Evolutionary conservation across 2,113 vertebrate genomes (phyloP), one percentile per base, ranked within the genome.

Genomic region (Suncus etruscus): DNA sequence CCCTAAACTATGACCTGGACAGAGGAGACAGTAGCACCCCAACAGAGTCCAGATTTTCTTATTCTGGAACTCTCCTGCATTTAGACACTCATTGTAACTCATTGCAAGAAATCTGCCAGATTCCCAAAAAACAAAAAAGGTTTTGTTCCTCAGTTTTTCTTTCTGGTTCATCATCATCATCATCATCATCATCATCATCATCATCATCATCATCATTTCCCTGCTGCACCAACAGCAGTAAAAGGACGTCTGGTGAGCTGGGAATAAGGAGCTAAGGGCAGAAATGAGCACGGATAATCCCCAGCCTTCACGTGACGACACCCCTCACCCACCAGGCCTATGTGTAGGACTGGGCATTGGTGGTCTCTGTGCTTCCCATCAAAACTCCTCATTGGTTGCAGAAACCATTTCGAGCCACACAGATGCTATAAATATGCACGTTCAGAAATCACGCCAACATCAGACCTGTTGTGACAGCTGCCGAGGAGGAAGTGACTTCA

Each of bases 261-360:
- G 90, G 93, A 93, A 81, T 94, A 89, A 95, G 82, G 86, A 29
- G 15, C 89, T 96, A 94, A 95, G 87, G 94, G 90, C n/a, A 54
- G 74, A 69, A 87, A 39, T 93, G 27, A 76, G 68, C 90, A 87
- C 95, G 5, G 95, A 94, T 89, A 27, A 65, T 94, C 95, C 90
- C 68, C 0, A 10, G 65, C 12, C 77, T 93, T 86, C 50, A 7
- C 18, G 95, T 20, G 50, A 74, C 85, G 79, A 77, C 39, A 39
- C 39, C 39, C 39, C 39, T 39, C 5, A 39, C 10, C 75, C 22
- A 29, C 95, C 66, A 76, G 66, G 51, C 25, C 86, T 94, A 39
- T 83, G 70, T 54, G 72, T 84, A 66, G 32, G 5, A 0, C 89
- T 84, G 85, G 81, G 24, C 6, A 0, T 93, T 95, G 70, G 61